Evolutionary conservation across 2,113 vertebrate genomes (phyloP).

Genomic region (Poeciliopsis turrubarensis): DNA sequence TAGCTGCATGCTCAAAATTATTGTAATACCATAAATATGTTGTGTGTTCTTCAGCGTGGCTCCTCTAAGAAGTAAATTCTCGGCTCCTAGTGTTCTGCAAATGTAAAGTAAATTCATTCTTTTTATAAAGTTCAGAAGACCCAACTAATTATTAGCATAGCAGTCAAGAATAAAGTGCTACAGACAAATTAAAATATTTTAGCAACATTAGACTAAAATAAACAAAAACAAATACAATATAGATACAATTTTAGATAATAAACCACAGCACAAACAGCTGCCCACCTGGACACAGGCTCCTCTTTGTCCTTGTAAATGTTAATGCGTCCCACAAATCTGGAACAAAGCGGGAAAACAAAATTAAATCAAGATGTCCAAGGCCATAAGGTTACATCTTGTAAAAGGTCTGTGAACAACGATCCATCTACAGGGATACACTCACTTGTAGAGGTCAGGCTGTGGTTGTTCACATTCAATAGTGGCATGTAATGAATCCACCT

Average conservation of each 20-base stretch:
- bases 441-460: constrained; percentile 99
- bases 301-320: constrained; percentile 92
- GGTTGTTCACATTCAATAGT: constrained; percentile 99
- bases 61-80: constrained; percentile 96
- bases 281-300: constrained; percentile 90
- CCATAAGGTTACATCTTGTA: constrained; percentile 3
- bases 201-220: too few relatives aligned
- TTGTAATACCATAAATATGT: constrained; percentile 88
- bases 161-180: too few relatives aligned
- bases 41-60: constrained; percentile 97
- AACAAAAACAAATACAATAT: too few relatives aligned
- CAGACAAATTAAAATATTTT: too few relatives aligned
- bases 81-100: constrained; percentile 91
- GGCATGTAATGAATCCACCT: constrained; percentile 89
- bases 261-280: background rate
- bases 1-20: background rate
- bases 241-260: too few relatives aligned
- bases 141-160: background rate
- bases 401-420: constrained; percentile 6
- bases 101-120: constrained; percentile 13
- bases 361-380: constrained; percentile 23
- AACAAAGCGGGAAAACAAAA: constrained; percentile 22
- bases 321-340: constrained; percentile 96
- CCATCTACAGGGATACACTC: constrained; percentile 66
- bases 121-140: background rate